Conservation (phyloP, 1,140 invertebrate genomes). For the Heliconius hewitsoni region DNA sequence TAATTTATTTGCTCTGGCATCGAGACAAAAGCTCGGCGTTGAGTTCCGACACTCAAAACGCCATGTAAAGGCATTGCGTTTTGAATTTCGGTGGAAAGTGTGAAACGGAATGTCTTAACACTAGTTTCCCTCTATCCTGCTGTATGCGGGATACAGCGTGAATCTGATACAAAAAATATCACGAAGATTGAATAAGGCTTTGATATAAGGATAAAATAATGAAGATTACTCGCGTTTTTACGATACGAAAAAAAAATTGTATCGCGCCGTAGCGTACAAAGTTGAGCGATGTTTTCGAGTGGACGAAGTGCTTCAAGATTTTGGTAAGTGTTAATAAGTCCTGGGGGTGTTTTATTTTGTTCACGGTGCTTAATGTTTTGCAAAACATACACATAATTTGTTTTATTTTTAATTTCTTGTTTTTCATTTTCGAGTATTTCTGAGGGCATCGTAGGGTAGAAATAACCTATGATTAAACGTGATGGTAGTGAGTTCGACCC, state of each 20-base stretch:
- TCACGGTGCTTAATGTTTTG: slow-evolving; percentile 9
- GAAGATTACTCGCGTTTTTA: slow-evolving; percentile 28
- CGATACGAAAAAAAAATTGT: slow-evolving; percentile 7
- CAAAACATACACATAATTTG: neutral
- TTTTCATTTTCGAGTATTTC: too few relatives aligned
- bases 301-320: slow-evolving; percentile 47
- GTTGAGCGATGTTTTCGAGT: slow-evolving; percentile 35
- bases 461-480: too few relatives aligned
- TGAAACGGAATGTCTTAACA: too few relatives aligned
- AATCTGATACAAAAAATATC: too few relatives aligned
- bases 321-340: slow-evolving; percentile 52
- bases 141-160: too few relatives aligned
- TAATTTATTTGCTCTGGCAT: too few relatives aligned
- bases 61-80: too few relatives aligned
- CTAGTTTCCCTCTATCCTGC: too few relatives aligned
- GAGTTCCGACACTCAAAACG: too few relatives aligned
- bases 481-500: too few relatives aligned
- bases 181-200: slow-evolving; percentile 1
- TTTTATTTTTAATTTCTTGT: neutral
- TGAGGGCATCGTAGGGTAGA: neutral
- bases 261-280: slow-evolving; percentile 14
- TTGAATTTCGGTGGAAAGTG: too few relatives aligned
- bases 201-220: neutral
- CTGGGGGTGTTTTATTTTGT: slow-evolving; percentile 40
- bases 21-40: too few relatives aligned